phyloP scores from a whole-genome alignment of 2,797 vertebrate species.

The Aplochiton taeniatus region DNA sequence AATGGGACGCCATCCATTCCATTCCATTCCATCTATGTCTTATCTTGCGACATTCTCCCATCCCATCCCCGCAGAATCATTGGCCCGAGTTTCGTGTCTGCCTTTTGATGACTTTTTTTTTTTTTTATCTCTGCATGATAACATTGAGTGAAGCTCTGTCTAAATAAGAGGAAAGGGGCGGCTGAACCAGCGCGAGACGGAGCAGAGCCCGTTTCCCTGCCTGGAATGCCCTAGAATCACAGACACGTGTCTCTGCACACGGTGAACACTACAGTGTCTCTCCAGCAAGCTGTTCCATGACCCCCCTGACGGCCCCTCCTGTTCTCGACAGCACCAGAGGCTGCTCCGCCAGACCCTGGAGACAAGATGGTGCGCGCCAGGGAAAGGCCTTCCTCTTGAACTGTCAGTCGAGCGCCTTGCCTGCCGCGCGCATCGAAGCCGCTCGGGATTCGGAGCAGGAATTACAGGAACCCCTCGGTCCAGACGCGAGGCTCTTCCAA shows the following conservation, averaged over 20 bases:
- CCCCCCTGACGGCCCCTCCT: slow-evolving; percentile 33
- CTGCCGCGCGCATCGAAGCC: too few species aligned
- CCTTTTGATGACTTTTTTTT: slow-evolving; percentile 66
- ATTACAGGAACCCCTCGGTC: slow-evolving; percentile 43
- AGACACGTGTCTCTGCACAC: slow-evolving; percentile 32
- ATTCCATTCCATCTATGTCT: slow-evolving; percentile 61
- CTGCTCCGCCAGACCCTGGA: slow-evolving; percentile 28
- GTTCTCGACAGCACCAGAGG: slow-evolving; percentile 31
- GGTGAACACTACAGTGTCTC: slow-evolving; percentile 40
- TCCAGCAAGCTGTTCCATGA: slow-evolving; percentile 48
- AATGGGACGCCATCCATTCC: slow-evolving; percentile 54
- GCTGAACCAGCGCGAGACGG: slow-evolving; percentile 55
- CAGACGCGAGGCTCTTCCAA: slow-evolving; percentile 44
- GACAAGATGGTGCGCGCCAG: slow-evolving; percentile 4
- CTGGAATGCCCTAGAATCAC: slow-evolving; percentile 52
- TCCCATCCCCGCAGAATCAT: slow-evolving; percentile 61
- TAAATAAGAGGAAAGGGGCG: slow-evolving; percentile 44
- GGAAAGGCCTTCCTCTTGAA: neutral
- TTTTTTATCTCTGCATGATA: slow-evolving; percentile 72
- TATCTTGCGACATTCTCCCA: slow-evolving; percentile 71
- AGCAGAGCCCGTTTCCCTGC: slow-evolving; percentile 38
- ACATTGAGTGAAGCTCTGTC: slow-evolving; percentile 63
- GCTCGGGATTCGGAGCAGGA: slow-evolving; percentile 2
- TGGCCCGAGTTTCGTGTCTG: slow-evolving; percentile 74
- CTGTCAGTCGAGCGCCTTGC: neutral